Evolutionary conservation across 2,797 vertebrate species (phyloP).

Genomic region (Etheostoma perlongum): DNA sequence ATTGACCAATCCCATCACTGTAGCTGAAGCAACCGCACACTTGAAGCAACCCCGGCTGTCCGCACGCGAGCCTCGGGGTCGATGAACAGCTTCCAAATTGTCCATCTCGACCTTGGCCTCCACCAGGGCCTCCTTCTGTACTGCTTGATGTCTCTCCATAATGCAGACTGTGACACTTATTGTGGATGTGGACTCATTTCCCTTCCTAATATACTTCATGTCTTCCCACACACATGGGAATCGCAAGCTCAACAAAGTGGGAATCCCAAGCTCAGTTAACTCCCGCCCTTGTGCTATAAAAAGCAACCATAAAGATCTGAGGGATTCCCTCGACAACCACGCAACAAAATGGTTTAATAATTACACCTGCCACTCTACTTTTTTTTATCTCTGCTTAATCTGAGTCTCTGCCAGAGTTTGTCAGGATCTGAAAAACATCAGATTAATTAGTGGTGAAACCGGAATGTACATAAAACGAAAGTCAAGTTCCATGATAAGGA

Average conservation of each 20-base stretch:
- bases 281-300: conserved; percentile 21
- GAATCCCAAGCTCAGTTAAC: conserved; percentile 30
- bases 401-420: not conserved
- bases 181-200: not conserved
- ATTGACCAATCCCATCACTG: conserved; percentile 31
- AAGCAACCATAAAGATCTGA: conserved; percentile 16
- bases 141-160: conserved; percentile 54
- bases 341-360: conserved; percentile 14
- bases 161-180: conserved; percentile 27
- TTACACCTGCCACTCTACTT: not conserved
- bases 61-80: not conserved
- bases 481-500: not conserved
- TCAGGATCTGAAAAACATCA: not conserved
- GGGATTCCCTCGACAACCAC: conserved; percentile 59
- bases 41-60: not conserved
- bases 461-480: not conserved
- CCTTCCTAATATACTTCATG: conserved; percentile 50
- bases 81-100: not conserved
- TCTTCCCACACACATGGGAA: conserved; percentile 56
- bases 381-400: not conserved
- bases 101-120: not conserved
- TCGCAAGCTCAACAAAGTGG: conserved; percentile 18
- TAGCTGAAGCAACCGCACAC: conserved; percentile 1
- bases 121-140: conserved; percentile 39
- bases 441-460: not conserved